phyloP scores from a whole-genome alignment of 2,888 invertebrate species.

The Camponotus fellah region DNA sequence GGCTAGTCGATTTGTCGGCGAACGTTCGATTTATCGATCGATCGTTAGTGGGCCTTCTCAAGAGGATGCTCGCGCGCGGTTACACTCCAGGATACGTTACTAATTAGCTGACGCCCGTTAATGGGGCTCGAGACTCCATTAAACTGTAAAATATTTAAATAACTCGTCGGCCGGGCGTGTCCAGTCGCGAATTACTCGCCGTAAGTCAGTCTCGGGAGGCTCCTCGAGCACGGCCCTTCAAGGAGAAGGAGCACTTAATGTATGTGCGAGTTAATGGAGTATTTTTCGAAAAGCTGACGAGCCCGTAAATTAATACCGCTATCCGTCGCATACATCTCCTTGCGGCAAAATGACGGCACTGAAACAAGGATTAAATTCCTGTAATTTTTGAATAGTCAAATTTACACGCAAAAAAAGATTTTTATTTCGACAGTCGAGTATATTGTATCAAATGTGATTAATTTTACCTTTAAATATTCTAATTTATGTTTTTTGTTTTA shows the following conservation, averaged over 20 bases:
- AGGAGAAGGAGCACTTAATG: conserved; percentile 50
- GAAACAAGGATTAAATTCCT: conserved; percentile 7
- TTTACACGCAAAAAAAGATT: neutral
- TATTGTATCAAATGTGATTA: neutral
- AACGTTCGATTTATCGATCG: conserved; percentile 71
- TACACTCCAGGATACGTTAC: conserved; percentile 64
- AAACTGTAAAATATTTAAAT: conserved; percentile 82
- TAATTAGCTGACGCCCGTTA: conserved; percentile 81
- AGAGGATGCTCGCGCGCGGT: conserved; percentile 55
- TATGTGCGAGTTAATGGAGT: conserved; percentile 60
- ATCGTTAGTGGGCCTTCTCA: conserved; percentile 72
- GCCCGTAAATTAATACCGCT: conserved; percentile 67
- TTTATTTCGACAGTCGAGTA: neutral
- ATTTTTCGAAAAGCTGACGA: conserved; percentile 66
- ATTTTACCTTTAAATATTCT: neutral
- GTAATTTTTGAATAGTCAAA: neutral
- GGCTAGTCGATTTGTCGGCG: conserved; percentile 66
- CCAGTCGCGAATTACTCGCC: conserved; percentile 74
- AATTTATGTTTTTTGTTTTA: neutral
- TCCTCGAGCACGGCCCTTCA: conserved; percentile 50
- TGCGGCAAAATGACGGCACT: conserved; percentile 10
- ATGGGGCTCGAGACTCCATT: conserved; percentile 78
- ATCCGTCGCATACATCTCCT: conserved; percentile 34
- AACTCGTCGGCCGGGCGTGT: conserved; percentile 74
- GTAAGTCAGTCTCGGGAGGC: conserved; percentile 65